Base-by-base conservation (phyloP, 2,888 invertebrate genomes). In the Oxycera nigricornis region DNA sequence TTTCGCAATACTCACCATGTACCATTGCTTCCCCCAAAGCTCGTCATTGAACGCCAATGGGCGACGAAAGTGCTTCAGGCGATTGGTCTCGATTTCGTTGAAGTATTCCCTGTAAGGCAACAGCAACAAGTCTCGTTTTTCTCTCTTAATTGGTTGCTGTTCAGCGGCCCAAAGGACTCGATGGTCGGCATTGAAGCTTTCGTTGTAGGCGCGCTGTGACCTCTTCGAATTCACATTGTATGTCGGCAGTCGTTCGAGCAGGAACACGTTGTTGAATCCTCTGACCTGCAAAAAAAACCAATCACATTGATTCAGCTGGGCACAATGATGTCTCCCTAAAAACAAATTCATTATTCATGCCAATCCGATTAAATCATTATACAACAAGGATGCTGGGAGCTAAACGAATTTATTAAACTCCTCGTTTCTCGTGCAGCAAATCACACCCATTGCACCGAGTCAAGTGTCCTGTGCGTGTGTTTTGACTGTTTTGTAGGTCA, bases 11-110 rank as follows among this genome's bases (percentile, higher is more conserved):
- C 75, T 77, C 50, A 79, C 79, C 79, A 79, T 77, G 52, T 97
- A 97, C 96, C 97, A 97, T 86, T 96, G 92, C 78, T 93, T 90
- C 46, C 88, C 85, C 95, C 96, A 97, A 0, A 94, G 86, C 79
- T 94, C 94, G 80, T 96, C 95, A 81, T 94, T 94, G 81, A 95
- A 96, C 26, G 85, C 20, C 2, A 70, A 76, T 89, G 90, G n/a
- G 3, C 59, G 35, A 46, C 39, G 52, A 9, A 73, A 28, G n/a
- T 57, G 9, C 1, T 74, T 72, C 22, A 59, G 26, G 1, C 17
- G 24, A 73, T 73, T 41, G n/a, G 20, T 26, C 2, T 41, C 20
- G 26, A 57, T 41, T 4, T 77, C 72, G 14, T 75, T 75, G 17
- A 67, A 76, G n/a, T 74, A 76, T 2, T 74, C 72, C n/a, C 22